Evolutionary conservation across 2,797 vertebrate genomes (phyloP).

Genomic region (Anguilla pacifica): DNA sequence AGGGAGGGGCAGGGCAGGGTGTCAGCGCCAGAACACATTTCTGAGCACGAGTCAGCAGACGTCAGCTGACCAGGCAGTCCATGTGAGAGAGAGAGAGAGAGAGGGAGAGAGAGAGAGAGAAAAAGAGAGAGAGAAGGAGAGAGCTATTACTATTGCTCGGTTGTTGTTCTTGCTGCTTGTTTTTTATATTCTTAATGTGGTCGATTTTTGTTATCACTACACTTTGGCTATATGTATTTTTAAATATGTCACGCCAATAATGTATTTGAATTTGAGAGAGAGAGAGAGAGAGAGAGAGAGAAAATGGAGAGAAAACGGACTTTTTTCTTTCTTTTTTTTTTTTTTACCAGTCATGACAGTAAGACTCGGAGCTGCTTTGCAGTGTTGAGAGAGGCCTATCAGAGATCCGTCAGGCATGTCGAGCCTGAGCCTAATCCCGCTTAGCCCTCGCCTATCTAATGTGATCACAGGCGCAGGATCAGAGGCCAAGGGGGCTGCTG

Average conservation of each 20-base stretch:
- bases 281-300: no score
- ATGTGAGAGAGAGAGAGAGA: not conserved
- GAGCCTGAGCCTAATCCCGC: conserved; percentile 45
- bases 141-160: no score
- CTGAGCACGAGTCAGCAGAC: not conserved
- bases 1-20: not conserved
- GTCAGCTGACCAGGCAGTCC: not conserved
- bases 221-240: no score
- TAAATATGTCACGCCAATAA: no score
- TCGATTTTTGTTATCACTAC: no score
- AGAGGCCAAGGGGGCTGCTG: conserved; percentile 37
- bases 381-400: conserved; percentile 40
- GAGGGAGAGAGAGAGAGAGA: conserved; percentile 31
- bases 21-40: not conserved
- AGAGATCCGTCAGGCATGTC: conserved; percentile 44
- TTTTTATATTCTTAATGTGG: no score
- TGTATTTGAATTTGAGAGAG: no score
- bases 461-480: conserved; percentile 21
- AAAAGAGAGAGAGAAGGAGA: not conserved
- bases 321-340: not conserved
- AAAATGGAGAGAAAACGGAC: not conserved
- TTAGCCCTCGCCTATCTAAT: conserved; percentile 23
- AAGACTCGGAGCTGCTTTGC: conserved; percentile 39
- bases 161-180: no score
- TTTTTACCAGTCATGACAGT: conserved; percentile 33